Evolutionary conservation across 2,888 invertebrate species (phyloP), one percentile per base, ranked within the genome.

Genomic region (Cerastis leucographa): DNA sequence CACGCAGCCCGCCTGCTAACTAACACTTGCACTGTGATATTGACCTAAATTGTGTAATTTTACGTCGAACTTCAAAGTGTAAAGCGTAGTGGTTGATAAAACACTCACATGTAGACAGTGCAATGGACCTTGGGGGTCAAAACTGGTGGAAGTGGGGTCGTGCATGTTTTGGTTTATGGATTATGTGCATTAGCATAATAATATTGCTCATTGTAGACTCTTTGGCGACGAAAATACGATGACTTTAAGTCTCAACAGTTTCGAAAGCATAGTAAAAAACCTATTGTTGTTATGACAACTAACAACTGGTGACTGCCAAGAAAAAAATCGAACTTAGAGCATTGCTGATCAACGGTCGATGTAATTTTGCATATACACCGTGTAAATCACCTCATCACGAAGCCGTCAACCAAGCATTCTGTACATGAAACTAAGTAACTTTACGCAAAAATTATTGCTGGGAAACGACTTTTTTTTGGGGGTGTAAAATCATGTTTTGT

Each of bases 21-120:
- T 70, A 91, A 89, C 85, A 76, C 89, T 85, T 86, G 88, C 90
- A 89, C 81, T 87, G 88, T 92, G 95, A 89, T 94, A 95, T 94
- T 95, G 95, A 95, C 95, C 95, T 87, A 87, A 91, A 94, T 95
- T 94, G 92, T 91, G 95, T 91, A 95, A 95, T 88, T 91, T 88
- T 90, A 91, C 91, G 90, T 62, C 67, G 82, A 81, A 84, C 74
- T 71, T 80, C 73, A 70, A 74, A 74, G 19, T 74, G 49, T 54
- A 46, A 14, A 65, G 25, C 49, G 42, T 56, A 40, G 46, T 65
- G 64, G 68, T 84, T 82, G 68, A 76, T 19, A 82, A 82, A 80
- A 80, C 62, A 62, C 25, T 79, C 64, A 68, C 79, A 83, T 56
- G 54, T 51, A 29, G 42, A 68, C 61, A 19, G 73, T 84, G 81